phyloP scores from a whole-genome alignment of 1,140 invertebrate genomes.

The Heliconius hewitsoni region DNA sequence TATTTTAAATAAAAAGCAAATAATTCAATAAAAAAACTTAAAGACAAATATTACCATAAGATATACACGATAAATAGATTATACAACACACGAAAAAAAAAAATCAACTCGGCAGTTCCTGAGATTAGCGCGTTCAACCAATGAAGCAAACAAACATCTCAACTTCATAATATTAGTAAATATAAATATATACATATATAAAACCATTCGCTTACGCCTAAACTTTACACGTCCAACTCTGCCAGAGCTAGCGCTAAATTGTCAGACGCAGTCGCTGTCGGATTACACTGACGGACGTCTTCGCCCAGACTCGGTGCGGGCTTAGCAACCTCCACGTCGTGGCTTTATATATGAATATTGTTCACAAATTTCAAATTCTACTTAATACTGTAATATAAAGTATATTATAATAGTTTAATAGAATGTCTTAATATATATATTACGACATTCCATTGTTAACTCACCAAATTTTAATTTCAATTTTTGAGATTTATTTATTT shows the following conservation, averaged over 20 bases:
- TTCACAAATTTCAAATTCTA: background rate
- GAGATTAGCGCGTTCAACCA: background rate
- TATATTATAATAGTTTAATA: too few species aligned
- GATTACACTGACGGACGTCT: conserved; percentile 39
- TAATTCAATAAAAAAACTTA: too few species aligned
- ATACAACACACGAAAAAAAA: too few species aligned
- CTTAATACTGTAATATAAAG: too few species aligned
- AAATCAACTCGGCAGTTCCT: too few species aligned
- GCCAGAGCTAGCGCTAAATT: conserved; percentile 44
- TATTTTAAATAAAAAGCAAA: too few species aligned
- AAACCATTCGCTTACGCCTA: conserved; percentile 9
- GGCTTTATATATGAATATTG: conserved; percentile 4
- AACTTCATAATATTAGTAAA: background rate
- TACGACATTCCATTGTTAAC: too few species aligned
- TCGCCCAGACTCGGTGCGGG: conserved; percentile 7
- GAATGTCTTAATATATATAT: too few species aligned
- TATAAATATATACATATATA: background rate
- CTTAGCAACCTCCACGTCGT: background rate
- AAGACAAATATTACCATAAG: too few species aligned
- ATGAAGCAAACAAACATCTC: background rate
- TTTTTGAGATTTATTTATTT: too few species aligned
- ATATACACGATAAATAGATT: too few species aligned
- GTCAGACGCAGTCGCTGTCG: conserved; percentile 39
- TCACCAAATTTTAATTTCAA: background rate
- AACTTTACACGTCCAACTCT: background rate